Evolutionary conservation across 1,140 invertebrate species (phyloP).

Genomic region (Latrodectus geometricus): DNA sequence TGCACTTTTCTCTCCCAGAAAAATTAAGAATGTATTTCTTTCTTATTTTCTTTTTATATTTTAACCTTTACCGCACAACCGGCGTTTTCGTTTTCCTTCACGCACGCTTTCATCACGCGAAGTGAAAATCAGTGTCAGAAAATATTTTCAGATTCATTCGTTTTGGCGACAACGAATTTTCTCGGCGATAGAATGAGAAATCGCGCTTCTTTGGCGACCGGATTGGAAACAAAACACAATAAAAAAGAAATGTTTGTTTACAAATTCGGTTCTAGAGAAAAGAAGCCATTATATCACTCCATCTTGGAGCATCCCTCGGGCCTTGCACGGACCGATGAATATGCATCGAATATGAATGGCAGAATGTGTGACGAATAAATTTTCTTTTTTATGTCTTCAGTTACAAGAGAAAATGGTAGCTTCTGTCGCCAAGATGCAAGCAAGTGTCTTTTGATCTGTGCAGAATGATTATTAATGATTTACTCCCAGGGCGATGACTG

Average conservation of each 20-base stretch:
- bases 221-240: not conserved
- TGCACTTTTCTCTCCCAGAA: not conserved
- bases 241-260: constrained; percentile 3
- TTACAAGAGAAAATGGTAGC: not conserved
- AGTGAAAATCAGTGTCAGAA: constrained; percentile 48
- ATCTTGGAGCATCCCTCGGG: not conserved
- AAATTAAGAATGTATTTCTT: not conserved
- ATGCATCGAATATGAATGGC: not conserved
- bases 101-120: constrained; percentile 27
- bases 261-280: not conserved
- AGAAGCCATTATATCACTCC: not conserved
- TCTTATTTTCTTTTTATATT: not conserved
- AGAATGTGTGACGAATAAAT: not conserved
- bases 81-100: not conserved
- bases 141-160: constrained; percentile 29
- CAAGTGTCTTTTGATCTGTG: not conserved
- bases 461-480: not conserved
- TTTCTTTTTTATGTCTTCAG: not conserved
- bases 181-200: not conserved
- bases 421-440: not conserved
- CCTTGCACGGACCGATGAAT: not conserved
- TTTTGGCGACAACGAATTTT: not conserved
- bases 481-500: not conserved
- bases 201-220: not conserved
- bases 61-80: not conserved